Percentiles rank a stretch among this genome's conserved stretches.
These are phyloP conservation scores for Petrosia ficiformis DNA, from an alignment of 37 sponge, comb jelly and placozoan species.

Conservation along the genomic window DNA sequence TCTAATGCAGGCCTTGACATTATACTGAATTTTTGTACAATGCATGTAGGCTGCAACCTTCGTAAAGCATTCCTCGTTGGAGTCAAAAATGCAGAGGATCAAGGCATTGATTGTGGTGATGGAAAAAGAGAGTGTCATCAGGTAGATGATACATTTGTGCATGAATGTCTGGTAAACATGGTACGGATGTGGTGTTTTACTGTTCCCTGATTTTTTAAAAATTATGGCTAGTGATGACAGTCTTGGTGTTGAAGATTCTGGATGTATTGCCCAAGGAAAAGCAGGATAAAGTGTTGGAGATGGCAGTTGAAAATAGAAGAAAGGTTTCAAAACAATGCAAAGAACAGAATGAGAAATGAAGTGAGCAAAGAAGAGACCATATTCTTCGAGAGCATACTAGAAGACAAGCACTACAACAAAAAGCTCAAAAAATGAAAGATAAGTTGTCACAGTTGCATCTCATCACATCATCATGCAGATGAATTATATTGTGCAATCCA, in stretches of 20 bases:
- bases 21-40: conserved; percentile 14
- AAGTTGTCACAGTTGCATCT: conserved; percentile 22
- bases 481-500: neutral
- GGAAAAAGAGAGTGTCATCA: conserved; percentile 12
- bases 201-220: conserved; percentile 37
- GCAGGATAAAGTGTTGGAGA: neutral
- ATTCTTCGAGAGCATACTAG: conserved; percentile 2
- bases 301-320: conserved; percentile 1
- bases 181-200: conserved; percentile 16
- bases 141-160: conserved; percentile 22
- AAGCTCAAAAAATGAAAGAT: conserved; percentile 20
- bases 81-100: neutral
- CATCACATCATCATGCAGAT: conserved; percentile 28
- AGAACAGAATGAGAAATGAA: neutral
- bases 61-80: conserved; percentile 15
- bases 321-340: neutral
- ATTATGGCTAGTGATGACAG: neutral
- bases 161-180: conserved; percentile 36
- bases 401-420: conserved; percentile 19
- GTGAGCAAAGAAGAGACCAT: conserved; percentile 11
- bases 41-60: conserved; percentile 20
- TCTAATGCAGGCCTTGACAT: neutral
- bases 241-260: neutral
- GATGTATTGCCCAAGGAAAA: neutral
- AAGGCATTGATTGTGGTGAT: neutral